Evolutionary conservation across 92 coral and sea anemone genomes (phyloP).

Genomic region (Porites evermanni): DNA sequence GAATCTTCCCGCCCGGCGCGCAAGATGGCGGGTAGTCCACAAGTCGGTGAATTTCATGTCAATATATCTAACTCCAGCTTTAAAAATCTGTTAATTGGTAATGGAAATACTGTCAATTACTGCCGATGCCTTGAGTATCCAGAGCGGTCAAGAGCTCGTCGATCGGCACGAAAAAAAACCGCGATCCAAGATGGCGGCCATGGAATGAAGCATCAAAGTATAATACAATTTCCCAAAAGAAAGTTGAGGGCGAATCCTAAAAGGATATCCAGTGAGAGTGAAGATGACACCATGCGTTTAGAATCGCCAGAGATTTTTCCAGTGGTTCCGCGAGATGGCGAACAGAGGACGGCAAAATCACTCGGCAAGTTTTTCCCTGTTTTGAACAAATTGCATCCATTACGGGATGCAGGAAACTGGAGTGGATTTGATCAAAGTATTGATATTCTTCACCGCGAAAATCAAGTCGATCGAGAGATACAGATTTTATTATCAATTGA

Average conservation of each 20-base stretch:
- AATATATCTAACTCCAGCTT: neutral
- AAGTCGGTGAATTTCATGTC: neutral
- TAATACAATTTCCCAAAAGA: conserved; percentile 10
- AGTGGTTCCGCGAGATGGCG: neutral
- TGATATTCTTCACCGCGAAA: neutral
- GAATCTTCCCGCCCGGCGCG: neutral
- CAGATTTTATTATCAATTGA: conserved; percentile 56
- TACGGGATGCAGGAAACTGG: conserved; percentile 79
- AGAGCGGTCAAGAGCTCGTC: neutral
- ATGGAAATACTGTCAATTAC: neutral
- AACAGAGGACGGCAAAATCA: neutral
- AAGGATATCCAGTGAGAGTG: neutral
- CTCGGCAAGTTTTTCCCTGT: conserved; percentile 11
- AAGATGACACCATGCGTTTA: neutral
- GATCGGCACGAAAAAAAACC: neutral
- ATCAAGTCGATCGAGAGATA: neutral
- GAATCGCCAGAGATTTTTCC: neutral
- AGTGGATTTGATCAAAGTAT: conserved; percentile 24
- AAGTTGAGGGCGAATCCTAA: neutral
- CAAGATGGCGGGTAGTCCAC: neutral
- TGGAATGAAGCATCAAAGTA: neutral
- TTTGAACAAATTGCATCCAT: conserved; percentile 57
- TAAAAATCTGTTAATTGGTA: neutral
- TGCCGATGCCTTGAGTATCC: neutral
- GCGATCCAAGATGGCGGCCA: conserved; percentile 32